phyloP scores from a whole-genome alignment of 2,113 vertebrate species.

The Ptilorrhoa leucosticta region DNA sequence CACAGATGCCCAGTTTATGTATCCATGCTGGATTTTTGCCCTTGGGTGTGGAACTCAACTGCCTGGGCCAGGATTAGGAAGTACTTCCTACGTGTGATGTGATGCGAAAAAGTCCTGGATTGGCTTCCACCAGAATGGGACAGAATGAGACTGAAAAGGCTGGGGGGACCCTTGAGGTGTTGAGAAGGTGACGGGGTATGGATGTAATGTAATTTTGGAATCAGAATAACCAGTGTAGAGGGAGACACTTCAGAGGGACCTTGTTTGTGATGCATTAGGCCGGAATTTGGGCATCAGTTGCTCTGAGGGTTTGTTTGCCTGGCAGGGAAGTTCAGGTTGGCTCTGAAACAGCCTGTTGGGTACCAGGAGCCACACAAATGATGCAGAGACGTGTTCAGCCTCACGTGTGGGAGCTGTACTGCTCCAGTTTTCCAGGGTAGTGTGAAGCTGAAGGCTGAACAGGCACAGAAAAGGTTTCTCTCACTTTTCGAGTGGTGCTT shows the following conservation, averaged over 20 bases:
- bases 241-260: not conserved
- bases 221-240: not conserved
- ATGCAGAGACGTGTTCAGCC: accelerated
- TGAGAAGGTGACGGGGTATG: not conserved
- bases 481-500: not conserved
- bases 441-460: not conserved
- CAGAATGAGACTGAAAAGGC: not conserved
- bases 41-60: not conserved
- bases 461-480: accelerated
- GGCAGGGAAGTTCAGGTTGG: not conserved
- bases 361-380: accelerated
- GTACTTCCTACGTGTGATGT: not conserved
- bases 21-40: not conserved
- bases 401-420: accelerated
- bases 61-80: not conserved
- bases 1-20: not conserved
- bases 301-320: accelerated
- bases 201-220: not conserved
- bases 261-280: not conserved
- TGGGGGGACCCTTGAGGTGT: accelerated
- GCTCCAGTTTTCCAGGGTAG: not conserved
- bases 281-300: accelerated
- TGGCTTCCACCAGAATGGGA: not conserved
- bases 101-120: not conserved
- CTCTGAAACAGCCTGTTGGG: not conserved